Percentiles rank a stretch among this genome's conserved stretches.
phyloP scores from a whole-genome alignment of 2,113 vertebrate species.

The Dipodomys ordii region DNA sequence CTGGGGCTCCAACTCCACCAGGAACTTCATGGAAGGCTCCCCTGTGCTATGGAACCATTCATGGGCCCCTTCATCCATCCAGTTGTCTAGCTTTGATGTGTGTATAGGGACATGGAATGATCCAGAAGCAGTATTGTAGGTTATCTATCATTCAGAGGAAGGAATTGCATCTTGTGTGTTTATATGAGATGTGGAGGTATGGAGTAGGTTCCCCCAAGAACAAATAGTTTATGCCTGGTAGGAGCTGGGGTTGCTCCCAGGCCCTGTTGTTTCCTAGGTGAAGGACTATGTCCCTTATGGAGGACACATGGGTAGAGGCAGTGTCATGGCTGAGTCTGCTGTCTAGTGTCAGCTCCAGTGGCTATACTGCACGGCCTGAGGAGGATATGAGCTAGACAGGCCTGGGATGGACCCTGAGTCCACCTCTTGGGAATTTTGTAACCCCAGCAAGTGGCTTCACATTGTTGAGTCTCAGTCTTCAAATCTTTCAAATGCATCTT shows the following conservation, averaged over 20 bases:
- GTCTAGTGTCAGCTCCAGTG: neutral
- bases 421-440: neutral
- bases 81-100: neutral
- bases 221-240: neutral
- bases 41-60: neutral
- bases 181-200: neutral
- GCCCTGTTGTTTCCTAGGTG: neutral
- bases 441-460: neutral
- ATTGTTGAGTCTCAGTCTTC: neutral
- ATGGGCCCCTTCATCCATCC: too few species aligned
- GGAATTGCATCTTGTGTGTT: neutral
- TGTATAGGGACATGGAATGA: neutral
- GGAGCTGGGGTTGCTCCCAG: neutral
- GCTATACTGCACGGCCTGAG: neutral
- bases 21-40: neutral
- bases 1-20: neutral
- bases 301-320: neutral
- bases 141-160: neutral
- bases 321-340: neutral
- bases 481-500: neutral
- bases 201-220: neutral
- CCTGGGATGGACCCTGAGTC: neutral
- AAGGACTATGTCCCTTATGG: neutral
- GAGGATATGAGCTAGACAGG: neutral
- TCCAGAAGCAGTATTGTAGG: neutral